Conservation (phyloP, 2,888 invertebrate genomes). For the Campaea margaritaria region DNA sequence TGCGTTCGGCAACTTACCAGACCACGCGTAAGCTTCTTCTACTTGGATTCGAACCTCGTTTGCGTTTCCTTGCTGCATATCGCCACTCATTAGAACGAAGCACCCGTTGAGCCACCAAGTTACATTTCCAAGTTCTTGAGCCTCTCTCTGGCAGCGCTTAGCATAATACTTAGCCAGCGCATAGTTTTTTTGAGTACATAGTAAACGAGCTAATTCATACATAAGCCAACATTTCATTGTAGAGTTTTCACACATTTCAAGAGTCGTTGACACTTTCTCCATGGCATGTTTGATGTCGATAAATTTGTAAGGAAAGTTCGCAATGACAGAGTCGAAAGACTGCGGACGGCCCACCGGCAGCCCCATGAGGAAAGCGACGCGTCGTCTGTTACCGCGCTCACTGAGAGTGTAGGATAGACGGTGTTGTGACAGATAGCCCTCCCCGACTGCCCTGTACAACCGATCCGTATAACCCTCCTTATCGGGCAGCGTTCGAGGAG, state of each 20-base stretch:
- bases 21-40: constrained; percentile 74
- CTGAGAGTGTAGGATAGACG: constrained; percentile 76
- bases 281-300: constrained; percentile 72
- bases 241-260: constrained; percentile 79
- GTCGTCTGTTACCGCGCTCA: constrained; percentile 75
- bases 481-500: constrained; percentile 72
- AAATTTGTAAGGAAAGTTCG: constrained; percentile 76
- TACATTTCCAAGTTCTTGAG: constrained; percentile 65
- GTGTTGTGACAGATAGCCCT: constrained; percentile 73
- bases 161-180: constrained; percentile 78
- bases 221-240: constrained; percentile 80
- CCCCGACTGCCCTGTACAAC: constrained; percentile 74
- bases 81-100: constrained; percentile 76
- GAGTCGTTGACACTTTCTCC: constrained; percentile 61
- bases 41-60: constrained; percentile 77
- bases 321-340: constrained; percentile 80
- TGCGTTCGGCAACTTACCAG: constrained; percentile 72
- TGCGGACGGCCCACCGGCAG: constrained; percentile 71
- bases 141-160: constrained; percentile 76
- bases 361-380: constrained; percentile 79
- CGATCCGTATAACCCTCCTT: constrained; percentile 75
- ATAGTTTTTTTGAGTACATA: constrained; percentile 75
- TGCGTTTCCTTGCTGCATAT: constrained; percentile 79
- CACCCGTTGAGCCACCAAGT: constrained; percentile 80
- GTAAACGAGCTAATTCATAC: constrained; percentile 75